phyloP scores from a whole-genome alignment of 1,140 invertebrate genomes.

The Lasioglossum baleicum region DNA sequence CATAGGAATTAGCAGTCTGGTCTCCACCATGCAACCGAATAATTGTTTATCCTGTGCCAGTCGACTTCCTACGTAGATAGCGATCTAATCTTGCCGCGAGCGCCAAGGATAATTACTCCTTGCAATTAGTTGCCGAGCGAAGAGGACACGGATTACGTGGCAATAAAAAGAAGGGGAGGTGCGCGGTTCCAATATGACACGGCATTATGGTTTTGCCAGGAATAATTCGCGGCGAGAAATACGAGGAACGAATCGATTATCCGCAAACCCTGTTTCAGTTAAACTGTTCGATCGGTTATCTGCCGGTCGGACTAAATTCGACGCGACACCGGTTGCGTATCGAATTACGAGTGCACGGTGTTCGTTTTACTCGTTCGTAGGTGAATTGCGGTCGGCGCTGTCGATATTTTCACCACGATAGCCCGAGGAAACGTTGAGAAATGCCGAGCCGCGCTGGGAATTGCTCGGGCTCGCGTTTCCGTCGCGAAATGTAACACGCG shows the following conservation, averaged over 20 bases:
- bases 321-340: background rate
- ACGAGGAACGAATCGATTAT: slow-evolving; percentile 29
- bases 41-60: too few species aligned
- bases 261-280: slow-evolving; percentile 6
- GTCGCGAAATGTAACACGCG: slow-evolving; percentile 2
- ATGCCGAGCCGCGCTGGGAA: background rate
- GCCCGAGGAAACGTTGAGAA: background rate
- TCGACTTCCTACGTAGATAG: too few species aligned
- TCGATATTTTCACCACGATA: slow-evolving; percentile 13
- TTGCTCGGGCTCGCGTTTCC: slow-evolving; percentile 1
- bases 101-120: background rate
- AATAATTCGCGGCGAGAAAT: slow-evolving; percentile 1
- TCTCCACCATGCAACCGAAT: too few species aligned
- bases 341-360: background rate
- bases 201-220: background rate
- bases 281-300: slow-evolving; percentile 12
- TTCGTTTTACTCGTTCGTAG: background rate
- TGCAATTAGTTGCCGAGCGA: background rate
- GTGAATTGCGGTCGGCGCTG: background rate
- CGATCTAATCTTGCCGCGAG: too few species aligned
- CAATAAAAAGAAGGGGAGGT: background rate
- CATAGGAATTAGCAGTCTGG: too few species aligned
- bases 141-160: background rate
- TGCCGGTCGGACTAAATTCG: background rate
- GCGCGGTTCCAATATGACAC: background rate